Conservation (phyloP, 2,797 vertebrate species). For the Anas georgica region DNA sequence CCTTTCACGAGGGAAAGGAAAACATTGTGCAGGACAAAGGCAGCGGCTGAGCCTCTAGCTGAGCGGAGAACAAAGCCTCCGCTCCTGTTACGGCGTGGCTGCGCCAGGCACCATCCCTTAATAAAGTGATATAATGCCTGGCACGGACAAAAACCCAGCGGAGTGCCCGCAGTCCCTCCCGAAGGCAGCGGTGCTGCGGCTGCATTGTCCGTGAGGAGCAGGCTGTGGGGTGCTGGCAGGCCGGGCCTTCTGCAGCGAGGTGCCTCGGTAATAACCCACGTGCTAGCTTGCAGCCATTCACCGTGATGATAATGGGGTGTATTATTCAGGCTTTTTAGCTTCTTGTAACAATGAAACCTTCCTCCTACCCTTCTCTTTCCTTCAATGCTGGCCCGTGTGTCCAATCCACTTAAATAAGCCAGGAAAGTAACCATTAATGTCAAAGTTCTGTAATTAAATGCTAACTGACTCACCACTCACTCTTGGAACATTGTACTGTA, state of each 20-base stretch:
- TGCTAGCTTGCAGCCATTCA: not conserved
- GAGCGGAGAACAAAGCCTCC: not conserved
- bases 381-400: slow-evolving; percentile 38
- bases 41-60: not conserved
- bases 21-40: slow-evolving; percentile 11
- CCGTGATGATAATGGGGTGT: not conserved
- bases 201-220: rapidly evolving
- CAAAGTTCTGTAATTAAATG: slow-evolving; percentile 64
- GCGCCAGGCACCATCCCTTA: not conserved
- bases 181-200: not conserved
- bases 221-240: not conserved
- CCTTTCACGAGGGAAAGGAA: not conserved
- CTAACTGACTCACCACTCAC: slow-evolving; percentile 18
- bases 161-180: not conserved
- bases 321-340: not conserved
- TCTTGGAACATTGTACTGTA: slow-evolving; percentile 41
- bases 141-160: not conserved
- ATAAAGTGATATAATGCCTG: not conserved
- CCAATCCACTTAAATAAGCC: slow-evolving; percentile 54
- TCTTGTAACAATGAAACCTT: not conserved
- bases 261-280: not conserved
- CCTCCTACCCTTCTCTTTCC: not conserved
- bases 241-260: not conserved
- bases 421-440: slow-evolving; percentile 51
- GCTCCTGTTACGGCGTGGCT: not conserved